Conservation (phyloP, 2,888 invertebrate genomes). For the Adelphocoris suturalis region DNA sequence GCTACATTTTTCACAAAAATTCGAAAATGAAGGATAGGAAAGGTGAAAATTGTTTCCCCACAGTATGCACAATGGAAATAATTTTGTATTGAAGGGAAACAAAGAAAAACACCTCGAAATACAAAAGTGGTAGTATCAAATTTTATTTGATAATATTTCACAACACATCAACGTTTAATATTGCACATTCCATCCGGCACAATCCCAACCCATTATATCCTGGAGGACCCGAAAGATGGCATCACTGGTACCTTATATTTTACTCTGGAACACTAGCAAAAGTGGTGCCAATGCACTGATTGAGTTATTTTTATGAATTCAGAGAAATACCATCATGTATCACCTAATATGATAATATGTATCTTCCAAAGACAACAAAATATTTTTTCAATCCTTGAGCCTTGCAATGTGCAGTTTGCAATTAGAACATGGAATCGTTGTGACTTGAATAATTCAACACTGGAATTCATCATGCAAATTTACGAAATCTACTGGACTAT, state of each 20-base stretch:
- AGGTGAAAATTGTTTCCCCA: too few relatives aligned
- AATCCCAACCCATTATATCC: not conserved
- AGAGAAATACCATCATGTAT: too few relatives aligned
- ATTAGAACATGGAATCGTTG: not conserved
- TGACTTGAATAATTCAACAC: too few relatives aligned
- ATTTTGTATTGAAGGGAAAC: too few relatives aligned
- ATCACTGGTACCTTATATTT: too few relatives aligned
- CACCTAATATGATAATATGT: too few relatives aligned
- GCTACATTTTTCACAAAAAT: too few relatives aligned
- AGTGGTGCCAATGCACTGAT: not conserved
- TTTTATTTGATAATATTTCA: conserved; percentile 16
- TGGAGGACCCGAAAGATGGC: not conserved
- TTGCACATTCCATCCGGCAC: conserved; percentile 21
- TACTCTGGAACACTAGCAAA: not conserved
- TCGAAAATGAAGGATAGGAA: too few relatives aligned
- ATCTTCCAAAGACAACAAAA: too few relatives aligned
- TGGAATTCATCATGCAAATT: not conserved
- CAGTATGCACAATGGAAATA: too few relatives aligned
- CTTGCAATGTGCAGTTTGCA: not conserved
- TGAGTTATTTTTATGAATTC: too few relatives aligned
- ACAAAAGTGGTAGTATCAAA: conserved; percentile 17
- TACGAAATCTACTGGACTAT: not conserved
- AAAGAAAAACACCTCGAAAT: not conserved
- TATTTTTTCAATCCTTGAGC: not conserved
- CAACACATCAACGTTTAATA: not conserved